These are phyloP conservation scores for Rhopalosiphum maidis DNA, from an alignment of 1,140 invertebrate genomes.

Conservation along the genomic window DNA sequence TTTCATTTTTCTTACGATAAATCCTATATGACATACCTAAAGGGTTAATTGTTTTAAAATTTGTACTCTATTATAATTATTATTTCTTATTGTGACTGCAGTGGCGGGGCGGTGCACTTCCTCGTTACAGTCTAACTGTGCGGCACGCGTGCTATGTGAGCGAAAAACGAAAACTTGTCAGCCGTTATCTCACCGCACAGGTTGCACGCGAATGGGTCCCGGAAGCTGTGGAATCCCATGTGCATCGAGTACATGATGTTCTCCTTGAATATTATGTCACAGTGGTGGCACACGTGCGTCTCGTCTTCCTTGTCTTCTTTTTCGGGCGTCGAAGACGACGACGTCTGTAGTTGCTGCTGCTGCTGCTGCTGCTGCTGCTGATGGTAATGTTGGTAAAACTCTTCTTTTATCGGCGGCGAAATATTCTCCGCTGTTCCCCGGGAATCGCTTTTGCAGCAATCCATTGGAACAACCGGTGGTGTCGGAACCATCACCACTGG, in stretches of 20 bases:
- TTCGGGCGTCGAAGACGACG: background rate
- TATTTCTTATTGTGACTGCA: background rate
- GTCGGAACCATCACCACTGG: background rate
- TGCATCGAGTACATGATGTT: slow-evolving; percentile 92
- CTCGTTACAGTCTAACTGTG: slow-evolving; percentile 65
- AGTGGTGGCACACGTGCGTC: slow-evolving; percentile 75
- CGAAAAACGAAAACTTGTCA: slow-evolving; percentile 87
- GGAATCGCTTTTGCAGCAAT: background rate
- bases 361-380: background rate
- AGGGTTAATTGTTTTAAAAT: background rate
- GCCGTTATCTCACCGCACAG: slow-evolving; percentile 85
- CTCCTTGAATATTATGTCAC: slow-evolving; percentile 90
- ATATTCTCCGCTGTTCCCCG: slow-evolving; percentile 64
- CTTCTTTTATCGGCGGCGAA: background rate
- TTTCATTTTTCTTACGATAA: background rate
- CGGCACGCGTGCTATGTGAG: slow-evolving; percentile 85
- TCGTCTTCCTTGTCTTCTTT: slow-evolving; percentile 58
- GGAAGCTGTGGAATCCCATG: slow-evolving; percentile 92
- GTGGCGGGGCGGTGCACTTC: background rate
- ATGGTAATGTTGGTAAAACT: background rate
- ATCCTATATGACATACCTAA: background rate
- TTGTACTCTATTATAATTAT: background rate
- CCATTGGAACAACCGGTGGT: background rate
- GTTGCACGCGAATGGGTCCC: slow-evolving; percentile 92
- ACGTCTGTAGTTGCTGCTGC: background rate